A percentile compares a stretch with the other conserved stretches of the same genome.
Evolutionary conservation across 2,888 invertebrate species (phyloP).

Genomic region (Tipula vernalis): DNA sequence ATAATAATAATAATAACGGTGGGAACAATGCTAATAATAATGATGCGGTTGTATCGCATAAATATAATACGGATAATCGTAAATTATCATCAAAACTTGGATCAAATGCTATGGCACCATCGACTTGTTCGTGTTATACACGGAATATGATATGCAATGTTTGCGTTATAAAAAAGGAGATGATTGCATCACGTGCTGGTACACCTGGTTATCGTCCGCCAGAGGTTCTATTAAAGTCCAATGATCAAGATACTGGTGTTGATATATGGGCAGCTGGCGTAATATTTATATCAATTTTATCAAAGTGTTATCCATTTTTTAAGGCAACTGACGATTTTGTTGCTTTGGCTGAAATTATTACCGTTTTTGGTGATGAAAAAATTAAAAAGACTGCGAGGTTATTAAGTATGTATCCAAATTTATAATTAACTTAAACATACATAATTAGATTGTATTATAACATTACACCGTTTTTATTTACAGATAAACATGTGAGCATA

Average conservation of each 20-base stretch:
- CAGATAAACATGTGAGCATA: slow-evolving; percentile 41
- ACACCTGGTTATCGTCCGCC: slow-evolving; percentile 85
- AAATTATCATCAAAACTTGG: not conserved
- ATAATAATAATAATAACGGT: not conserved
- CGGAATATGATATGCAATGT: slow-evolving; percentile 53
- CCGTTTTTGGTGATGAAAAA: slow-evolving; percentile 59
- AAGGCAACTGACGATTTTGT: slow-evolving; percentile 65
- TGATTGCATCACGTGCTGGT: slow-evolving; percentile 69
- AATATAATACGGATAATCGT: slow-evolving; percentile 8
- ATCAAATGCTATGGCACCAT: slow-evolving; percentile 9
- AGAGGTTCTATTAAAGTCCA: slow-evolving; percentile 67
- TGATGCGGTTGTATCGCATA: not conserved
- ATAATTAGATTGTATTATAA: slow-evolving; percentile 12
- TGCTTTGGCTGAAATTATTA: slow-evolving; percentile 70
- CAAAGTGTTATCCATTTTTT: slow-evolving; percentile 73
- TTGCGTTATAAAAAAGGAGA: slow-evolving; percentile 50
- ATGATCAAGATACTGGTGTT: slow-evolving; percentile 71
- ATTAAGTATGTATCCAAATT: slow-evolving; percentile 27
- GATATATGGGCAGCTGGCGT: slow-evolving; percentile 86
- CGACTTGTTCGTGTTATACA: slow-evolving; percentile 52
- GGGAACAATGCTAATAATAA: not conserved
- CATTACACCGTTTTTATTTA: not conserved
- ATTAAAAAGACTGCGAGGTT: slow-evolving; percentile 53
- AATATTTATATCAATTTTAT: slow-evolving; percentile 64
- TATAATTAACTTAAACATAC: not conserved